Evolutionary conservation across 2,113 vertebrate genomes (phyloP).

Genomic region (Sigmodon hispidus): DNA sequence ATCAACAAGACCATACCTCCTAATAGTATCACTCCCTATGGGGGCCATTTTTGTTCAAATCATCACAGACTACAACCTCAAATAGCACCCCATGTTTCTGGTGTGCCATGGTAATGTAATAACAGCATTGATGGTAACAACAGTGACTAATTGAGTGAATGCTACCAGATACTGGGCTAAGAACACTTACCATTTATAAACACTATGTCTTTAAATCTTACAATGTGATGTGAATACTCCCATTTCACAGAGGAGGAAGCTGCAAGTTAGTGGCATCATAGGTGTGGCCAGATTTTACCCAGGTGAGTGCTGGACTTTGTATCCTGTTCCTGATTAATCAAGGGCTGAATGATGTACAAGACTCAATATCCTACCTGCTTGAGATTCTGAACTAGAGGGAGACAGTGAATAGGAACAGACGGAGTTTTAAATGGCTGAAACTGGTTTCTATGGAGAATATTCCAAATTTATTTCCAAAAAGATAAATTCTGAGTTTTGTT

Average conservation of each 20-base stretch:
- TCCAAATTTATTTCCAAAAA: constrained; percentile 39
- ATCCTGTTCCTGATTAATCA: neutral
- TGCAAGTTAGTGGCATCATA: neutral
- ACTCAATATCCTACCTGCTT: neutral
- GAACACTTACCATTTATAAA: neutral
- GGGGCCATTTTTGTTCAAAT: neutral
- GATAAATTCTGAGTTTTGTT: neutral
- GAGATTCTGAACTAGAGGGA: neutral
- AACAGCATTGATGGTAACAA: neutral
- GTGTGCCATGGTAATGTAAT: neutral
- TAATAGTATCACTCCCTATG: neutral
- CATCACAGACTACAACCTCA: neutral
- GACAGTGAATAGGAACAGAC: neutral
- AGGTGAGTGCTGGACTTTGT: neutral
- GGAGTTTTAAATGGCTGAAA: neutral
- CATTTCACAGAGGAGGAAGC: neutral
- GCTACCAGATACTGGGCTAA: neutral
- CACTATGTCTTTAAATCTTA: neutral
- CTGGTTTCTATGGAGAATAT: neutral
- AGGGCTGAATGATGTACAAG: neutral
- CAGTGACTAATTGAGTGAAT: neutral
- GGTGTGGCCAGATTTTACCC: neutral
- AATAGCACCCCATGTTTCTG: neutral
- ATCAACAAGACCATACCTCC: neutral
- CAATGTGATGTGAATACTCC: neutral